Conservation (phyloP, 2,888 invertebrate species). For the Athetis lepigone region DNA sequence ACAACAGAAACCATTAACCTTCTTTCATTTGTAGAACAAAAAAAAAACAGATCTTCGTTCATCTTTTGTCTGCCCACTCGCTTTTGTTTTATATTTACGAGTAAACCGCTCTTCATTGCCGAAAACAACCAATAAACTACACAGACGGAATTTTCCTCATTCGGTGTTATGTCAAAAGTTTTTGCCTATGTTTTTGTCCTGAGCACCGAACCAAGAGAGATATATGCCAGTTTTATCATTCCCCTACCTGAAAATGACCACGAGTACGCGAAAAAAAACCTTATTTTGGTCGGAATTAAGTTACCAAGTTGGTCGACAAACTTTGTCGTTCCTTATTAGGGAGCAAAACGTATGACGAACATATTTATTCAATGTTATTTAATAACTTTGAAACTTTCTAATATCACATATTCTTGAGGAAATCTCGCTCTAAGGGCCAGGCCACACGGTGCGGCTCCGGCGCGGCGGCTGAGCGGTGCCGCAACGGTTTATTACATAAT, state of each 20-base stretch:
- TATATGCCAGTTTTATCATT: slow-evolving; percentile 67
- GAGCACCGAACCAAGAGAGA: slow-evolving; percentile 73
- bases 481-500: no score
- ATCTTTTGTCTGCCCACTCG: slow-evolving; percentile 52
- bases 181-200: slow-evolving; percentile 77
- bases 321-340: slow-evolving; percentile 69
- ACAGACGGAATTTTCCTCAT: slow-evolving; percentile 73
- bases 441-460: no score
- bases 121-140: slow-evolving; percentile 71
- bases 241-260: slow-evolving; percentile 75
- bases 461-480: no score
- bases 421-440: slow-evolving; percentile 33
- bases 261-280: slow-evolving; percentile 66
- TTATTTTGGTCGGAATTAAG: slow-evolving; percentile 73
- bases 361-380: slow-evolving; percentile 70
- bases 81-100: slow-evolving; percentile 63
- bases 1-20: slow-evolving; percentile 40
- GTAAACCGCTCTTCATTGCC: slow-evolving; percentile 56
- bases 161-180: slow-evolving; percentile 75
- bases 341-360: slow-evolving; percentile 66
- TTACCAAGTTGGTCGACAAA: slow-evolving; percentile 69
- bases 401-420: slow-evolving; percentile 52
- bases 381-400: slow-evolving; percentile 70
- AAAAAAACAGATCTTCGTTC: slow-evolving; percentile 33
- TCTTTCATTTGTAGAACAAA: slow-evolving; percentile 18